Evolutionary conservation across 2,113 vertebrate genomes (phyloP), one percentile per base, ranked within the genome.

Genomic region (Leptosomus discolor): DNA sequence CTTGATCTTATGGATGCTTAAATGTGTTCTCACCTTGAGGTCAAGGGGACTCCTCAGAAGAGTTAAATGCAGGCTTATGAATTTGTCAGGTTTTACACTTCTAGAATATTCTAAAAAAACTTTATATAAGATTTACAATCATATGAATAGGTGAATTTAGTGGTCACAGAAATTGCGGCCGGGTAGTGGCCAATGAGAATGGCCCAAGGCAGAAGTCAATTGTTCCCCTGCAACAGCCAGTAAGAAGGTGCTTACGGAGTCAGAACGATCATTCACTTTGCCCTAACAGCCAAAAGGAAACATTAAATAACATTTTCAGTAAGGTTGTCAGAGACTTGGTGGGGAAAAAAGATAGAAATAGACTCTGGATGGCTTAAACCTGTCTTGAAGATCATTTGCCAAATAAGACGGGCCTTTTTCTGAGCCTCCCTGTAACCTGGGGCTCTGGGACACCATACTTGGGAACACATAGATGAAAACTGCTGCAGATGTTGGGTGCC

Each of bases 271-370:
- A 29, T 78, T 58, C 51, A 14, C 11, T 80, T 18, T 54, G 61
- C 17, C 2, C 0, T 10, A 89, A 78, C 0, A 2, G 29, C 51
- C 21, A 32, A 84, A 63, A 85, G 24, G 30, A 95, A 94, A 57
- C 32, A 74, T 20, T n/a, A 77, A 84, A 61, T 34, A 69, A 56
- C 6, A 57, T 84, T 89, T 89, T 63, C 69, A 83, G 17, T 50
- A 39, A 74, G 32, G 10, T 11, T 63, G 30, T 67, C 4, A 8
- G 37, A 91, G n/a, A 48, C 27, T 12, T 23, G 57, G 18, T 2
- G 1, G 22, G 4, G 8, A 8, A 56, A 36, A 70, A 79, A 65
- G 37, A 54, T 0, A 0, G 27, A 60, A 89, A 84, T 13, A 39
- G 54, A 61, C n/a, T 65, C 5, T 10, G 5, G 51, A 54, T 36